Percentiles rank a stretch among this genome's conserved stretches.
Conservation (phyloP, 1,140 invertebrate genomes). For the Lerema accius region DNA sequence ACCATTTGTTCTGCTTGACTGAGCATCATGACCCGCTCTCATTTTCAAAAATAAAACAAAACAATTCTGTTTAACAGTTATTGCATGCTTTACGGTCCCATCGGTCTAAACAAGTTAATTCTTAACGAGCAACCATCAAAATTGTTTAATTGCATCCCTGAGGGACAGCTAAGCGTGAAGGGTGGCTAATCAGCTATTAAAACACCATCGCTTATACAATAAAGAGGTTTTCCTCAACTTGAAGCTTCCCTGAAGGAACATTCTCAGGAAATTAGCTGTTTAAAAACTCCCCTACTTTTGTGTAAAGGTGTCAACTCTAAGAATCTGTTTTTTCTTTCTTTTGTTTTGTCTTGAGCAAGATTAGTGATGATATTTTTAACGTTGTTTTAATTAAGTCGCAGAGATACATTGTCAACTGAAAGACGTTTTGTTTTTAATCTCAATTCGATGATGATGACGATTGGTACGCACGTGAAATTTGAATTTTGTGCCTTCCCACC, state of each 20-base stretch:
- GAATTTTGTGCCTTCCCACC: no score
- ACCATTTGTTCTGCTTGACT: no score
- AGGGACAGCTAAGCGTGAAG: constrained; percentile 59
- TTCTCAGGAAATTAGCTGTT: constrained; percentile 65
- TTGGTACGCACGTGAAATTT: no score
- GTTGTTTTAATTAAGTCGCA: constrained; percentile 25
- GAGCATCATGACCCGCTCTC: no score
- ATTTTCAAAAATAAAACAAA: constrained; percentile 33
- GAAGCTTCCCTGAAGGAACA: constrained; percentile 34
- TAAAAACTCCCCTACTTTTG: constrained; percentile 44
- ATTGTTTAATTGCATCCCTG: constrained; percentile 73
- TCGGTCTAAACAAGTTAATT: constrained; percentile 71
- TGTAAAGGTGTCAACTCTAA: constrained; percentile 43
- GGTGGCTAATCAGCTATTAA: constrained; percentile 68
- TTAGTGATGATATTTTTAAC: constrained; percentile 37
- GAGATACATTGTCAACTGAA: neutral
- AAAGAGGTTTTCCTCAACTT: no score
- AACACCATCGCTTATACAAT: constrained; percentile 44
- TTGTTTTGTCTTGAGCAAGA: constrained; percentile 41
- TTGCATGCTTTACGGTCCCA: constrained; percentile 44
- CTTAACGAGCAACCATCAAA: constrained; percentile 71
- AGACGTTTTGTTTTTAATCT: no score
- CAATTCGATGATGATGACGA: no score
- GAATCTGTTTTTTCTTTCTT: constrained; percentile 25
- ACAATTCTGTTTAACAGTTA: constrained; percentile 18